Evolutionary conservation across 1,140 invertebrate species (phyloP), one percentile per base, ranked within the genome.

Genomic region (Steinernema khuongi): DNA sequence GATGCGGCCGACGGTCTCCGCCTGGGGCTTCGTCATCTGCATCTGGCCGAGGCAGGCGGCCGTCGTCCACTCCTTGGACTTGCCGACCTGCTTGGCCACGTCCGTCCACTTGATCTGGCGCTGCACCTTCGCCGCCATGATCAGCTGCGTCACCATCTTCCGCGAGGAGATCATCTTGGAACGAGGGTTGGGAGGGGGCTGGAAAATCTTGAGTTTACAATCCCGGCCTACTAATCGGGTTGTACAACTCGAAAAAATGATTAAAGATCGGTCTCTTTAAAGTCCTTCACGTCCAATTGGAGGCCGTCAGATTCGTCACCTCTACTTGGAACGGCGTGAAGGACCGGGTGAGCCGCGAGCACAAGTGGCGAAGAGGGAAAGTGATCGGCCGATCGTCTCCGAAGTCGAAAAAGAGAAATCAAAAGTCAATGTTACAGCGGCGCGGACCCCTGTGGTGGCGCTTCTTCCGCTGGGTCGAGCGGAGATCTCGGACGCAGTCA

Each of bases 31-130:
- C 26, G 26, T 70, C n/a, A 77, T 71, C 70, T 78, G 72, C 75
- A 81, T 83, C 73, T 85, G 76, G 17, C 85, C 85, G 4, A 86
- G 70, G 70, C 80, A 83, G 18, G 85, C 85, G 1, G 85, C 81
- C 1, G 81, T 81, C 0, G 81, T 74, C 75, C 85, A 86, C 31
- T 85, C 81, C 30, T 83, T 83, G 17, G 75, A 78, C 31, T 74
- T 44, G 19, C 72, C 77, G 0, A 86, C 30, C 67, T 75, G 72
- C 1, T 67, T 29, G 18, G 84, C 85, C 1, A 85, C 77, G 18
- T 80, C 76, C 30, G 77, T 75, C 85, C 85, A 85, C 29, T 79
- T 83, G 36, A 84, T 17, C 1, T 77, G 71, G 7, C 32, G 19
- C 11, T 66, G 33, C 1, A 81, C 70, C 67, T 81, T 81, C 60